Conservation (phyloP, 2,888 invertebrate genomes). For the Drosophila anomalata region DNA sequence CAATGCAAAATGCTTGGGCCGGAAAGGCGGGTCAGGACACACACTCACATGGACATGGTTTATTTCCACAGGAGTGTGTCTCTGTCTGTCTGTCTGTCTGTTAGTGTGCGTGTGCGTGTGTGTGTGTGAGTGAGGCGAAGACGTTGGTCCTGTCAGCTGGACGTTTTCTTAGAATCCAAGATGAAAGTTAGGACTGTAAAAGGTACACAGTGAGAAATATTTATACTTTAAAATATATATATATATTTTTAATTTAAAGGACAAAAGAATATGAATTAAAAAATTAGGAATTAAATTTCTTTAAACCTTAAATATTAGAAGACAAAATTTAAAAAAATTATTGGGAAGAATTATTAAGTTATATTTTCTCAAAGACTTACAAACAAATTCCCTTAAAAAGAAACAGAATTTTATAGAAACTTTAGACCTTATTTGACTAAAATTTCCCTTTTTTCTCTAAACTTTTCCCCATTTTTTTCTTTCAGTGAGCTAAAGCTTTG, state of each 20-base stretch:
- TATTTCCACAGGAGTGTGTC: neutral
- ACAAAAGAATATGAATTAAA: too few relatives aligned
- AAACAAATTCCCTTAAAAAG: too few relatives aligned
- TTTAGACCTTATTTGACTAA: neutral
- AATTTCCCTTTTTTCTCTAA: neutral
- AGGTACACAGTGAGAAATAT: conserved; percentile 43
- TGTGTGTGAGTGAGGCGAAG: neutral
- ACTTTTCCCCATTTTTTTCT: neutral
- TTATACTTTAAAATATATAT: too few relatives aligned
- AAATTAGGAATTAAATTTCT: neutral
- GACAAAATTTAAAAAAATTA: too few relatives aligned
- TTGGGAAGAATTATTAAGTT: too few relatives aligned
- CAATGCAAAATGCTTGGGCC: conserved; percentile 61
- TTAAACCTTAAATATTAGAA: neutral
- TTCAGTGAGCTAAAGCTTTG: conserved; percentile 34
- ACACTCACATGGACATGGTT: conserved; percentile 15
- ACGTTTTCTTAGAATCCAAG: conserved; percentile 57
- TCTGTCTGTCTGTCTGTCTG: neutral
- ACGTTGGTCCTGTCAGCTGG: conserved; percentile 33
- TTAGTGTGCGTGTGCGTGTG: neutral
- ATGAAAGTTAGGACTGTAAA: conserved; percentile 57
- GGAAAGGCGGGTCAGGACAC: conserved; percentile 64
- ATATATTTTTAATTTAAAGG: too few relatives aligned
- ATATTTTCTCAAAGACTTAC: too few relatives aligned
- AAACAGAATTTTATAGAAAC: too few relatives aligned